Conservation (phyloP, 1,140 invertebrate species). For the Nymphalis io region DNA sequence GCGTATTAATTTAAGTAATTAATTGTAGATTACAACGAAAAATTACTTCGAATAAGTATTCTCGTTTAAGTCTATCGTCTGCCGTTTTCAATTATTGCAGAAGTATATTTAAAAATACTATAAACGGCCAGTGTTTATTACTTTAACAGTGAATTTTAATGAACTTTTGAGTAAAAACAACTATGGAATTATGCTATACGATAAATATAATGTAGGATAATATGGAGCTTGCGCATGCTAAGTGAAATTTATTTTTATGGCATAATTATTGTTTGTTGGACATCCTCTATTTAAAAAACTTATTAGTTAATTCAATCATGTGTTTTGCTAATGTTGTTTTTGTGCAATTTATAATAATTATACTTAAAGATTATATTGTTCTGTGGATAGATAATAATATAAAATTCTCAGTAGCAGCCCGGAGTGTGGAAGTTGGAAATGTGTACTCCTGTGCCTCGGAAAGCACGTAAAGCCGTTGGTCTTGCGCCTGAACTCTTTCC, state of each 20-base stretch:
- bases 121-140: neutral
- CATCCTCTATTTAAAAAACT: neutral
- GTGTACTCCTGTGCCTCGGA: too few species aligned
- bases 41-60: neutral
- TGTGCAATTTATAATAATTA: too few species aligned
- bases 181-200: too few species aligned
- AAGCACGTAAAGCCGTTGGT: too few species aligned
- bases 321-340: too few species aligned
- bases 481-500: too few species aligned
- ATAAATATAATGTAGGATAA: neutral
- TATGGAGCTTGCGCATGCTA: neutral
- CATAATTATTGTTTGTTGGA: neutral
- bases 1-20: too few species aligned
- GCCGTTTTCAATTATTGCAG: neutral
- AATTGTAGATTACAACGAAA: neutral
- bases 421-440: too few species aligned
- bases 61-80: neutral
- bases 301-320: neutral
- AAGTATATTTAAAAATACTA: neutral
- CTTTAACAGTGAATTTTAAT: conserved; percentile 14
- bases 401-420: too few species aligned
- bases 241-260: neutral
- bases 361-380: too few species aligned
- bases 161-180: conserved; percentile 1
- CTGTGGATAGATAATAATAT: too few species aligned